phyloP scores from a whole-genome alignment of 2,888 invertebrate genomes.

The Drosophila anomelani region DNA sequence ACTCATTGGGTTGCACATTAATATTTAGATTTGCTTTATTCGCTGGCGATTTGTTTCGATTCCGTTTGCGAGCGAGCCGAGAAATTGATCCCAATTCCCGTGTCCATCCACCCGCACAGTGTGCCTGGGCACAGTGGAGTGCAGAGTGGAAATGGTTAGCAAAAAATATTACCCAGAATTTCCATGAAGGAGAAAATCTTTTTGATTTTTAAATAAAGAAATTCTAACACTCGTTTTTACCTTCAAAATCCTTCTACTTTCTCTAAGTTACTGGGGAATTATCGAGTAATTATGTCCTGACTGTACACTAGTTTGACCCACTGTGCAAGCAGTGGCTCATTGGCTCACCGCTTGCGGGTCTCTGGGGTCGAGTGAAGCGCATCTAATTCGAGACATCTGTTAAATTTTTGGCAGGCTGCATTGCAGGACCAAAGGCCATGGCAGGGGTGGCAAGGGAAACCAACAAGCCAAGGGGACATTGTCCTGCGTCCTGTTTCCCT shows the following conservation, averaged over 20 bases:
- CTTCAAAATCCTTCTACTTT: no score
- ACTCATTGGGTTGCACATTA: conserved; percentile 77
- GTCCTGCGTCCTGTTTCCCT: conserved; percentile 24
- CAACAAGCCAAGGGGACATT: conserved; percentile 57
- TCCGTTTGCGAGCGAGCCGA: conserved; percentile 47
- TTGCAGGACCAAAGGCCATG: conserved; percentile 21
- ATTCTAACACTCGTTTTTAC: no score
- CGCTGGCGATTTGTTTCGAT: conserved; percentile 73
- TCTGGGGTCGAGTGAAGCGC: conserved; percentile 71
- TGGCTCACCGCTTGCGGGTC: conserved; percentile 43
- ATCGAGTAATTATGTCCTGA: no score
- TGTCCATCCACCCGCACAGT: conserved; percentile 14
- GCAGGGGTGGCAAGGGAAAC: conserved; percentile 28
- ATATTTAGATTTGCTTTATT: conserved; percentile 77
- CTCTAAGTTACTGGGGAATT: no score
- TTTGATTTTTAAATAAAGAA: no score
- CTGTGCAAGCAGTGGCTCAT: conserved; percentile 32
- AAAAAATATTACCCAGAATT: not conserved
- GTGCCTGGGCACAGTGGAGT: conserved; percentile 21
- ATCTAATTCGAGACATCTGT: conserved; percentile 79
- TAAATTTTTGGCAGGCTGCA: conserved; percentile 71
- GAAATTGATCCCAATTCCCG: conserved; percentile 26
- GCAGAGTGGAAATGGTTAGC: not conserved
- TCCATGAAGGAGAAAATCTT: not conserved
- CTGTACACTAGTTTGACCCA: not conserved